Evolutionary conservation across 2,888 invertebrate genomes (phyloP).

Genomic region (Caenorhabditis zanzibari): DNA sequence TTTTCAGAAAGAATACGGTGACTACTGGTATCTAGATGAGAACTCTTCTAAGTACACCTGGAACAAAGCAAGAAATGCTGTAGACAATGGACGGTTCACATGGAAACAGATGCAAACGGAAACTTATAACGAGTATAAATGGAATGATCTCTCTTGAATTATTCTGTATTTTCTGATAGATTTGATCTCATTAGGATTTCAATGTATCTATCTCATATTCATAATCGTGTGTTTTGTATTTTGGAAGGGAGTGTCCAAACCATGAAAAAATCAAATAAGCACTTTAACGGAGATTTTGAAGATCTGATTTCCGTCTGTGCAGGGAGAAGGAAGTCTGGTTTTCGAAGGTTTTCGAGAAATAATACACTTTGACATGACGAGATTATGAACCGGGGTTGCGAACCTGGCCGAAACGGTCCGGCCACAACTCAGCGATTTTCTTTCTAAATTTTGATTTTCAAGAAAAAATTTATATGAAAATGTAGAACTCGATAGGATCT

Average conservation of each 20-base stretch:
- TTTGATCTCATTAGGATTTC: background rate
- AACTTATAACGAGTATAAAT: constrained; percentile 30
- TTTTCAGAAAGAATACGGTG: constrained; percentile 36
- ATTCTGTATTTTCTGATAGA: background rate
- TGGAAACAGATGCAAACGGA: constrained; percentile 21
- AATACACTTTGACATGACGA: too few species aligned
- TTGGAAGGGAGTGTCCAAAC: background rate
- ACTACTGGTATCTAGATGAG: constrained; percentile 25
- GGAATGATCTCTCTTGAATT: background rate
- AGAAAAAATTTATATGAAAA: too few species aligned
- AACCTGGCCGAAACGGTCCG: too few species aligned
- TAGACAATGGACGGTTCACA: constrained; percentile 27
- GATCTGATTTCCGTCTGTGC: background rate
- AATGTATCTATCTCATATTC: background rate
- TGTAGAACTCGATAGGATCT: too few species aligned
- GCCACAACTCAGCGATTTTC: too few species aligned
- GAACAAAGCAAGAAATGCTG: constrained; percentile 29
- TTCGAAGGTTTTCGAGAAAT: too few species aligned
- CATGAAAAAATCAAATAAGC: background rate
- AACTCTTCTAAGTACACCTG: constrained; percentile 35
- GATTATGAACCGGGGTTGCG: too few species aligned
- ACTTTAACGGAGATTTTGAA: constrained; percentile 7
- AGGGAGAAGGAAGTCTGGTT: too few species aligned
- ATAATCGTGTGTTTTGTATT: background rate
- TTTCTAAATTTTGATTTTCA: too few species aligned